A percentile compares a stretch with the other conserved stretches of the same genome.
Conservation (phyloP, 2,113 vertebrate species). For the Apaloderma vittatum region DNA sequence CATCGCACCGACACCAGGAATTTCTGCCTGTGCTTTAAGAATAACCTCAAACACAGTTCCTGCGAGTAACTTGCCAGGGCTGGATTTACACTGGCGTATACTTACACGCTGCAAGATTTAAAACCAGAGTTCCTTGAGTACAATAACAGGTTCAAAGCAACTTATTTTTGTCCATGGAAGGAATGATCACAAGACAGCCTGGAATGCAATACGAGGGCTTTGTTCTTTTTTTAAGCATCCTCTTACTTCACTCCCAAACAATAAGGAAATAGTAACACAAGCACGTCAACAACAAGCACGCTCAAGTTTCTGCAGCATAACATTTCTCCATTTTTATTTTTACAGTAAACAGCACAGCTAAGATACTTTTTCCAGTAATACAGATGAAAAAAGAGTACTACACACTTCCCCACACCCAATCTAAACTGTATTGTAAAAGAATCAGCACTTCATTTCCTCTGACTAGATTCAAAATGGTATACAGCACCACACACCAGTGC, state of each 20-base stretch:
- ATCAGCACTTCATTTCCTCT: not conserved
- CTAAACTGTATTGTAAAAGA: not conserved
- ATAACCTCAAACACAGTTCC: not conserved
- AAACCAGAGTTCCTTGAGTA: conserved; percentile 13
- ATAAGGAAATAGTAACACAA: conserved; percentile 12
- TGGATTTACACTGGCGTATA: not conserved
- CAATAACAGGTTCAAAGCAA: conserved; percentile 56
- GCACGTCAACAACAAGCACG: not conserved
- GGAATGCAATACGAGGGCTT: conserved; percentile 36
- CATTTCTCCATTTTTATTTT: not conserved
- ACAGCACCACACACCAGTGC: not conserved
- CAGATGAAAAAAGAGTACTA: not conserved
- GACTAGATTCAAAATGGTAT: not conserved
- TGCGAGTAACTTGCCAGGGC: not conserved
- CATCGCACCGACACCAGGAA: not conserved
- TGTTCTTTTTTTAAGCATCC: conserved; percentile 53
- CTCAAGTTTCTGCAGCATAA: not conserved
- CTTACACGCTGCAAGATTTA: not conserved
- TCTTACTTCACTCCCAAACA: conserved; percentile 33
- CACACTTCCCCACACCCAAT: not conserved
- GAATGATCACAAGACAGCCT: conserved; percentile 55
- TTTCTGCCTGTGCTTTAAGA: not conserved
- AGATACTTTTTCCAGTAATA: not conserved
- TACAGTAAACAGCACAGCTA: not conserved
- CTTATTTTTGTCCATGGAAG: conserved; percentile 59